These are phyloP conservation scores for Glaucopsyche alexis DNA, from an alignment of 2,888 invertebrate genomes.

Conservation along the genomic window DNA sequence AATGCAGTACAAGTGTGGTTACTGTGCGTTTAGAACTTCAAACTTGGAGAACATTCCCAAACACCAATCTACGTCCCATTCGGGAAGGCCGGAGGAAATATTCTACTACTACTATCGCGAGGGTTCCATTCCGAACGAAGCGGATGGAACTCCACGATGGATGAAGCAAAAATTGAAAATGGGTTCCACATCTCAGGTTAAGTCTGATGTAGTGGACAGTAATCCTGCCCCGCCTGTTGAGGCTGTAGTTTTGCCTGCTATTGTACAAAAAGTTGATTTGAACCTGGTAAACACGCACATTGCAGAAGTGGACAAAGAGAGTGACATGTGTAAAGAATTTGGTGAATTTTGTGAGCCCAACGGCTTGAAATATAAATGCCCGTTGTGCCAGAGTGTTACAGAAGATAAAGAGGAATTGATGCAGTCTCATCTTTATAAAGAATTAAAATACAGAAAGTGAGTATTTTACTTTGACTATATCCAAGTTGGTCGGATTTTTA, in stretches of 20 bases:
- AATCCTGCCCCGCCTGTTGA: slow-evolving; percentile 30
- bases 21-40: slow-evolving; percentile 81
- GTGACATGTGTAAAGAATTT: slow-evolving; percentile 51
- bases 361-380: slow-evolving; percentile 79
- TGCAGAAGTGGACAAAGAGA: slow-evolving; percentile 41
- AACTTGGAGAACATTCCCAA: slow-evolving; percentile 78
- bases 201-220: slow-evolving; percentile 48
- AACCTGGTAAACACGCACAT: slow-evolving; percentile 64
- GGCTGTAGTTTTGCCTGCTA: slow-evolving; percentile 34
- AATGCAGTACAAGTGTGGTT: slow-evolving; percentile 85
- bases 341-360: slow-evolving; percentile 73
- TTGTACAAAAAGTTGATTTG: slow-evolving; percentile 47
- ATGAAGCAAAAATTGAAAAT: slow-evolving; percentile 55
- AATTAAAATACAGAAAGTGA: slow-evolving; percentile 84
- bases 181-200: slow-evolving; percentile 47
- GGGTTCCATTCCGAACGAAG: slow-evolving; percentile 54
- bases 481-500: no score
- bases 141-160: slow-evolving; percentile 61
- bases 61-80: slow-evolving; percentile 82
- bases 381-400: slow-evolving; percentile 80
- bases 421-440: slow-evolving; percentile 83
- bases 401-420: slow-evolving; percentile 81
- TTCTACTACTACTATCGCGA: slow-evolving; percentile 80
- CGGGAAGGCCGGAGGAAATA: slow-evolving; percentile 56
- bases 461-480: slow-evolving; percentile 40